A percentile compares a stretch with the other conserved stretches of the same genome.
These are phyloP conservation scores for Zaprionus lineosus DNA, from an alignment of 2,888 invertebrate species.

Conservation along the genomic window DNA sequence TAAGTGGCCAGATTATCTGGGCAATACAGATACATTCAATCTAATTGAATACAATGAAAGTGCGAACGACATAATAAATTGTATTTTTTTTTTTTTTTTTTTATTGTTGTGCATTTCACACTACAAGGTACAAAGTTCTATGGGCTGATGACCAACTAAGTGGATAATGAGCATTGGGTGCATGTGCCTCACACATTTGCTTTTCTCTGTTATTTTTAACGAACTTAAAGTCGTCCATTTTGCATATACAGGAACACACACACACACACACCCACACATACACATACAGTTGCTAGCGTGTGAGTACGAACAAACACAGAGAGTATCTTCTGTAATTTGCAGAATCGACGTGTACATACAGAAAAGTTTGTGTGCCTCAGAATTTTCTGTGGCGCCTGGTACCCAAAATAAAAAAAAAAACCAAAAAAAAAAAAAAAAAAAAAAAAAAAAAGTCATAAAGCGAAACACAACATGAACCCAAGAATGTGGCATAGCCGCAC, in stretches of 20 bases:
- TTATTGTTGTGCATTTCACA: too few relatives aligned
- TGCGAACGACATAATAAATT: slow-evolving; percentile 13
- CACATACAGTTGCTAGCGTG: slow-evolving; percentile 1
- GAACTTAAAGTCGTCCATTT: slow-evolving; percentile 36
- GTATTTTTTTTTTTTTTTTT: too few relatives aligned
- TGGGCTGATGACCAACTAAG: slow-evolving; percentile 3
- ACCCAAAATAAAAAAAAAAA: slow-evolving; percentile 42
- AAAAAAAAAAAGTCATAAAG: slow-evolving; percentile 3
- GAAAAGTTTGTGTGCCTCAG: slow-evolving; percentile 9
- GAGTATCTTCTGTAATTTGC: slow-evolving; percentile 20
- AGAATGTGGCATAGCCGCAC: slow-evolving; percentile 30
- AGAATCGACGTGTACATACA: not conserved
- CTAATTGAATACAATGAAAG: slow-evolving; percentile 33
- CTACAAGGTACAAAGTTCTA: slow-evolving; percentile 31
- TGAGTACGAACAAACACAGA: not conserved
- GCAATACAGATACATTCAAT: too few relatives aligned
- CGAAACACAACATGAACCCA: slow-evolving; percentile 4
- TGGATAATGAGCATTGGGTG: not conserved
- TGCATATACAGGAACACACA: not conserved
- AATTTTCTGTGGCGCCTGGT: slow-evolving; percentile 59
- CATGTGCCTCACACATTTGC: slow-evolving; percentile 43
- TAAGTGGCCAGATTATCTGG: too few relatives aligned
- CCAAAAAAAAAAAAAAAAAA: slow-evolving; percentile 15
- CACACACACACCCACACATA: slow-evolving; percentile 2
- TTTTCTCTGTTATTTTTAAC: slow-evolving; percentile 39